Conservation (phyloP, 2,113 vertebrate genomes). For the Craseonycteris thonglongyai region DNA sequence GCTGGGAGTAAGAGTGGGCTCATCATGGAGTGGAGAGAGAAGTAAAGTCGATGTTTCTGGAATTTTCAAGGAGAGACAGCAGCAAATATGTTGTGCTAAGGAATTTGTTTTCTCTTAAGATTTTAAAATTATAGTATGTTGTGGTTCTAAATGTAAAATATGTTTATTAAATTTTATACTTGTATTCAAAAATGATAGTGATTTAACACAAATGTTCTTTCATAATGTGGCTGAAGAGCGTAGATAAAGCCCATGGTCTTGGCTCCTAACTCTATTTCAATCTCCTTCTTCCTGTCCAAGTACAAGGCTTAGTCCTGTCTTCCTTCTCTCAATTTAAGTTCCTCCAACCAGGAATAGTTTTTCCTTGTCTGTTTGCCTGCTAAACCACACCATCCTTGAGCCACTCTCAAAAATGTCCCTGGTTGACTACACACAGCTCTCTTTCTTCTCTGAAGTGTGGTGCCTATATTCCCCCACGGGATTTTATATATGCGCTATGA, state of each 20-base stretch:
- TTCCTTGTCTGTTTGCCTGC: not conserved
- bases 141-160: not conserved
- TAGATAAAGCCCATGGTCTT: rapidly evolving
- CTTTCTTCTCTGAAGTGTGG: not conserved
- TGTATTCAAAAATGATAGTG: not conserved
- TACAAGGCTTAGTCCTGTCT: not conserved
- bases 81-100: not conserved
- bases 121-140: not conserved
- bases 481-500: not conserved
- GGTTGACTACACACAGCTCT: not conserved
- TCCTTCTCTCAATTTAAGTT: not conserved
- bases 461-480: rapidly evolving
- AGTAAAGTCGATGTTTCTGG: not conserved
- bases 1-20: not conserved
- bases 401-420: not conserved
- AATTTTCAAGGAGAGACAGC: not conserved
- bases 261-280: rapidly evolving
- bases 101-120: not conserved
- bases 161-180: not conserved
- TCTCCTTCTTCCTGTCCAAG: not conserved
- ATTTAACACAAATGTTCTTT: not conserved
- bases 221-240: not conserved
- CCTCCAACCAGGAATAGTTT: rapidly evolving
- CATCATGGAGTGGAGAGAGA: not conserved
- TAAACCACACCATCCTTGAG: not conserved